These are phyloP conservation scores for Nephrocerus scutellatus DNA, from an alignment of 2,888 invertebrate genomes.

Conservation along the genomic window DNA sequence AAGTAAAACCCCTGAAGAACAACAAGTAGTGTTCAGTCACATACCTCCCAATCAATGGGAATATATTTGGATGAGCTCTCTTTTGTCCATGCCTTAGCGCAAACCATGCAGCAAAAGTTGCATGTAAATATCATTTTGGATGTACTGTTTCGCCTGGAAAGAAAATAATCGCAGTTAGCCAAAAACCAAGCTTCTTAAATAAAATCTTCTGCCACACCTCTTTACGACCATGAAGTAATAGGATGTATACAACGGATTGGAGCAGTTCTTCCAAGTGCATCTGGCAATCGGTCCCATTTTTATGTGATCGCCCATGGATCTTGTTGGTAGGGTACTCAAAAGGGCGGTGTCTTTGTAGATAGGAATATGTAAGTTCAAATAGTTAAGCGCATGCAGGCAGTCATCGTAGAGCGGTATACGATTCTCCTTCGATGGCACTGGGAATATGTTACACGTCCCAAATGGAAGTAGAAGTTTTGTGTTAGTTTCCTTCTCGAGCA, in stretches of 20 bases:
- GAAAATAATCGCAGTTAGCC: neutral
- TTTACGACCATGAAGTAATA: slow-evolving; percentile 45
- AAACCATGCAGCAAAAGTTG: slow-evolving; percentile 40
- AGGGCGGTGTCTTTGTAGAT: slow-evolving; percentile 35
- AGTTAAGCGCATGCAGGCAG: slow-evolving; percentile 37
- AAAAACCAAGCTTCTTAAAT: neutral
- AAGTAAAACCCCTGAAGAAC: too few relatives aligned
- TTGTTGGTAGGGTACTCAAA: slow-evolving; percentile 34
- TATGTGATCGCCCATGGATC: slow-evolving; percentile 39
- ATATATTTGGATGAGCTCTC: slow-evolving; percentile 38
- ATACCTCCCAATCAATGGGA: slow-evolving; percentile 39
- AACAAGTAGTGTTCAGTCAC: too few relatives aligned
- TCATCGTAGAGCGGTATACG: slow-evolving; percentile 40
- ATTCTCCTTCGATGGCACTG: slow-evolving; percentile 36
- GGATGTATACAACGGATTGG: slow-evolving; percentile 39
- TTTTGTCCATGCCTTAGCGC: slow-evolving; percentile 38
- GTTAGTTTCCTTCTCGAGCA: slow-evolving; percentile 39
- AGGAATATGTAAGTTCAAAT: slow-evolving; percentile 32
- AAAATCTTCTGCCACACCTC: slow-evolving; percentile 29
- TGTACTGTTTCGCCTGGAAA: slow-evolving; percentile 36
- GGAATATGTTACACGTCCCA: slow-evolving; percentile 38
- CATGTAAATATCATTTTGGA: slow-evolving; percentile 44
- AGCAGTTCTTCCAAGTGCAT: slow-evolving; percentile 39
- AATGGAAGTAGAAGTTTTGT: slow-evolving; percentile 38
- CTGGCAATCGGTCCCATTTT: slow-evolving; percentile 41